Base-by-base conservation (phyloP, 2,113 vertebrate species). In the Monopterus albus region DNA sequence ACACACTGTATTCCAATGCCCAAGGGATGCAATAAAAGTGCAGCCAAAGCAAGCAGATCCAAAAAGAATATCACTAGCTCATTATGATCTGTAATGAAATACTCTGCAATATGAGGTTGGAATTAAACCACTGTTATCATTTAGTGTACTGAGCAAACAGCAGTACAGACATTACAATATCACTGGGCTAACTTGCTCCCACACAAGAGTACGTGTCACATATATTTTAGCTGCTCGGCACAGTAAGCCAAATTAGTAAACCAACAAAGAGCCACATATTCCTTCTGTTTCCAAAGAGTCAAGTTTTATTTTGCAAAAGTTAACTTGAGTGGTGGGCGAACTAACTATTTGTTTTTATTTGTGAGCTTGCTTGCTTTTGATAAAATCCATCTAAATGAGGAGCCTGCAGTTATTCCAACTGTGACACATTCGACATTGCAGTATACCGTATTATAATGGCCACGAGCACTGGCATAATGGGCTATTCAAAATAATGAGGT, bases 11-110 rank as follows among this genome's bases (percentile, higher is more conserved):
- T 52, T 58, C 59, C 55, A 49, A 23, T 57, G 52, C 74, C 62
- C 73, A 51, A 12, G 33, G 68, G 78, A 81, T 23, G 73, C 68
- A 85, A 89, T 85, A 85, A 86, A 83, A 81, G 39, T 56, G 78
- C 72, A 83, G 75, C 62, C 59, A 64, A 76, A 86, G 72, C 78
- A 82, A 84, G 78, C 65, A 1, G 33, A 75, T 77, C 75, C 79
- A 70, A 87, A 88, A 85, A 83, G 64, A 76, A 84, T 65, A 84
- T 89, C 83, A 88, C 29, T 15, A 75, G 73, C 79, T 88, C 83
- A 83, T 91, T 91, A 88, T 71, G 55, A 80, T 72, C 57, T 74
- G 63, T 88, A 87, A 89, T 91, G 86, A 84, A 87, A 89, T 80
- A 86, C 75, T 40, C 31, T 45, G 81, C 78, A 73, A 75, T 75